Evolutionary conservation across 2,113 vertebrate species (phyloP).

Genomic region (Typhlomys cinereus): DNA sequence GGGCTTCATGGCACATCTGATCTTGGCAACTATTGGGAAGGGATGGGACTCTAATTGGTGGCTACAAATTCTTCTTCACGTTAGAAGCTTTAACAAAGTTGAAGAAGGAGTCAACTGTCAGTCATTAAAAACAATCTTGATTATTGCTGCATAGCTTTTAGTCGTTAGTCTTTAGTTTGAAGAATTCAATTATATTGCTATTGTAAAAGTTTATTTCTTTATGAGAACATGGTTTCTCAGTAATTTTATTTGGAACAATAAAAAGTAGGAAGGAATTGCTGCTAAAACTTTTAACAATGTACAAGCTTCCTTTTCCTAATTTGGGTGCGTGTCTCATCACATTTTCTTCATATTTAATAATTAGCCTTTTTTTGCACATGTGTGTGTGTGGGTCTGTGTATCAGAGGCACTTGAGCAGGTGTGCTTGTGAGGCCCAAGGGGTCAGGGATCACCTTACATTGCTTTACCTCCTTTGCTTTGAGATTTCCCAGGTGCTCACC

Average conservation of each 20-base stretch:
- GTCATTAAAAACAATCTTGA: neutral
- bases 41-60: too few relatives aligned
- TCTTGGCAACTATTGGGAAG: too few relatives aligned
- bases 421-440: too few relatives aligned
- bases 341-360: conserved; percentile 14
- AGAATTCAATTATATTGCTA: neutral
- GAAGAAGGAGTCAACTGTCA: neutral
- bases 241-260: neutral
- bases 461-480: too few relatives aligned
- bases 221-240: neutral
- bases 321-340: neutral
- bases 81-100: neutral
- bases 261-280: neutral
- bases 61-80: too few relatives aligned
- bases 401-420: too few relatives aligned
- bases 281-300: neutral
- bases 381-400: too few relatives aligned
- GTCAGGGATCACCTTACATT: too few relatives aligned
- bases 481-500: too few relatives aligned
- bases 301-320: neutral
- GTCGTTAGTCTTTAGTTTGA: neutral
- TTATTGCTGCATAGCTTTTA: neutral
- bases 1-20: too few relatives aligned
- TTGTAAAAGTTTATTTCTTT: neutral
- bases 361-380: too few relatives aligned